Evolutionary conservation across 2,113 vertebrate genomes (phyloP), one percentile per base, ranked within the genome.

Genomic region (Sisor rabdophorus): DNA sequence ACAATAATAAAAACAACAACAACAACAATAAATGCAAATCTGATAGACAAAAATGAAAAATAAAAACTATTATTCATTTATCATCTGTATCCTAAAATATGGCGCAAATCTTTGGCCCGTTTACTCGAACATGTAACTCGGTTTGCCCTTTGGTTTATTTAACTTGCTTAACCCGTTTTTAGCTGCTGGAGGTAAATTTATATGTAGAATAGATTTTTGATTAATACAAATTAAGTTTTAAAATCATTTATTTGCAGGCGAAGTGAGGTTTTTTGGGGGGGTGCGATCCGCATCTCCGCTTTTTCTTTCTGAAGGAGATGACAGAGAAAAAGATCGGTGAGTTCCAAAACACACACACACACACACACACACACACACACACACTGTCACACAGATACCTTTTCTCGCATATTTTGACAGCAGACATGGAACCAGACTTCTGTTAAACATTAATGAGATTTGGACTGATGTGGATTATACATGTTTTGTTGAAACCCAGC

Each of bases 361-460:
- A 67, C 36, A 67, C 40, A 67, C 36, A 67, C 20, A 67, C 63
- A 65, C 36, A 65, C n/a, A 65, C 63, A 65, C 63, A 73, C 60
- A 52, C 55, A 24, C 44, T 64, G 36, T 53, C 47, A 50, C 81
- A 26, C 36, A 10, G 3, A 13, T 0, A 77, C 77, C 82, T 71
- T 82, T 75, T 58, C 36, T 65, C 67, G 26, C 83, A 53, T 80
- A 83, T 60, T 87, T 85, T 85, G 79, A 73, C 81, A 80, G 58
- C 82, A 89, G 85, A 87, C 80, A 86, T 86, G 75, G 84, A 85
- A 80, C 77, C 68, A 89, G 76, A 77, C 65, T 11, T 70, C 76
- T 78, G 90, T 92, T 92, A 92, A 92, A 76, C 71, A 92, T 93
- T 91, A 92, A 92, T 89, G 65, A 65, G 72, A 81, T 70, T 84